These are phyloP conservation scores for Calcarius lapponicus DNA, from an alignment of 2,797 vertebrate species.

Conservation along the genomic window DNA sequence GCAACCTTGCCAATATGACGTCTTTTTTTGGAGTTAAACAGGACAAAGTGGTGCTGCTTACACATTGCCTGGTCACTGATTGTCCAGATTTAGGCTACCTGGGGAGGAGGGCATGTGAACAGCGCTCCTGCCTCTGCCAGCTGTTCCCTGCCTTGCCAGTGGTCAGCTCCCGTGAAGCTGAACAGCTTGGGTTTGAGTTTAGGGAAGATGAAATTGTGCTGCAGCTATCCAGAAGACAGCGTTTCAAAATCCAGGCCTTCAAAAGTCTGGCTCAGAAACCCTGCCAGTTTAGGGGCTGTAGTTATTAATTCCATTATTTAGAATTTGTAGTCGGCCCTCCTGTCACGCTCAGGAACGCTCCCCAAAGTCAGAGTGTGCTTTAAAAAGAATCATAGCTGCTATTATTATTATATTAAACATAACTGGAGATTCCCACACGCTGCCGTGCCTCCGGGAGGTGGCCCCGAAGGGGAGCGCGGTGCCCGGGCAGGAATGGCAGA, in stretches of 20 bases:
- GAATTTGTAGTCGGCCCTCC: background rate
- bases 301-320: background rate
- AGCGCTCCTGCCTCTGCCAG: background rate
- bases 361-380: background rate
- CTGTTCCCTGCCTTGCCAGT: background rate
- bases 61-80: background rate
- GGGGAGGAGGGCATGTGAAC: background rate
- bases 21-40: background rate
- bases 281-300: background rate
- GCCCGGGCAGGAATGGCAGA: background rate
- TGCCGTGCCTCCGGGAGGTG: background rate
- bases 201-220: background rate
- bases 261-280: background rate
- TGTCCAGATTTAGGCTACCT: background rate
- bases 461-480: background rate
- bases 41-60: background rate
- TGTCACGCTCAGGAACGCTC: background rate
- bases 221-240: background rate
- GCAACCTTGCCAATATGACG: background rate
- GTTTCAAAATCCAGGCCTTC: background rate
- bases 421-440: background rate
- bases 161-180: background rate
- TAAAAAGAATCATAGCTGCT: background rate
- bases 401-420: background rate
- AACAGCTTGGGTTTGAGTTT: background rate